Percentiles rank a stretch among this genome's conserved stretches.
These are phyloP conservation scores for Clupea harengus DNA, from an alignment of 2,113 vertebrate genomes.

Conservation along the genomic window DNA sequence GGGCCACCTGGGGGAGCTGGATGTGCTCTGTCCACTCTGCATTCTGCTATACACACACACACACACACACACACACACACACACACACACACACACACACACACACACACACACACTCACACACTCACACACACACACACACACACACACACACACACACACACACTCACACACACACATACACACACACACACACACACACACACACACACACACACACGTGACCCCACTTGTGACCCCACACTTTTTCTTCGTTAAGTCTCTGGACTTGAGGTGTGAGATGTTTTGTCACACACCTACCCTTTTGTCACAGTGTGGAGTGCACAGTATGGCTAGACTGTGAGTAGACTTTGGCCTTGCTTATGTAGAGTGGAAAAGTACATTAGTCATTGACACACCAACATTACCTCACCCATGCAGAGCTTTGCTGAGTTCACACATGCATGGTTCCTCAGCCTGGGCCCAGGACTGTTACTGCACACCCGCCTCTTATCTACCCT, in stretches of 20 bases:
- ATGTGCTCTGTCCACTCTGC: not conserved
- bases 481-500: not conserved
- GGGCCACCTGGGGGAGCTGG: not conserved
- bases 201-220: too few relatives aligned
- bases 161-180: too few relatives aligned
- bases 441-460: too few relatives aligned
- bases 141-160: conserved; percentile 1
- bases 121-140: conserved; percentile 1
- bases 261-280: not conserved
- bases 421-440: too few relatives aligned
- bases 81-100: conserved; percentile 1
- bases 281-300: not conserved
- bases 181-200: conserved; percentile 1
- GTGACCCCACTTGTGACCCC: too few relatives aligned
- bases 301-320: not conserved
- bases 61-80: not conserved
- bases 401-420: not conserved
- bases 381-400: too few relatives aligned
- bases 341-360: not conserved
- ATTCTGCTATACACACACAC: not conserved
- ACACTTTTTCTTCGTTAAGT: not conserved
- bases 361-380: not conserved
- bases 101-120: conserved; percentile 7
- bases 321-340: not conserved
- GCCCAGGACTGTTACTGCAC: too few relatives aligned